phyloP scores from a whole-genome alignment of 2,888 invertebrate genomes.

The Lithophane semibrunnea region DNA sequence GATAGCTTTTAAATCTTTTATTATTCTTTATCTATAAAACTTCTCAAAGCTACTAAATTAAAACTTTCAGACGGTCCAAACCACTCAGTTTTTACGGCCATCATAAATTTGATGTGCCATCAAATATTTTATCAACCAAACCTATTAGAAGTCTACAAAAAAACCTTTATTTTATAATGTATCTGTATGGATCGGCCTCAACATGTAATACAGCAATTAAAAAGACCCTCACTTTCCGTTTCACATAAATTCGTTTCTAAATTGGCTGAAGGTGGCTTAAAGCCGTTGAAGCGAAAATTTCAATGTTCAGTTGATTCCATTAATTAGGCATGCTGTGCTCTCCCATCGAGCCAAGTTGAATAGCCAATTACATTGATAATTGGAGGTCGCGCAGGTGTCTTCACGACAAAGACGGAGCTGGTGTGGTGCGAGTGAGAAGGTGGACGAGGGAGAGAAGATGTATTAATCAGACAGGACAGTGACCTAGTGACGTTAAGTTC shows the following conservation, averaged over 20 bases:
- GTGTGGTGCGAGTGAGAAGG: constrained; percentile 58
- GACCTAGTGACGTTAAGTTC: neutral
- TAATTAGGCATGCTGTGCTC: constrained; percentile 86
- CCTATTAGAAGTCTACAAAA: constrained; percentile 32
- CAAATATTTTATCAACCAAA: constrained; percentile 46
- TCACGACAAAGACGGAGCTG: constrained; percentile 77
- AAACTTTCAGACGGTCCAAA: constrained; percentile 53
- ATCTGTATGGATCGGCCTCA: constrained; percentile 4
- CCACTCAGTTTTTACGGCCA: constrained; percentile 58
- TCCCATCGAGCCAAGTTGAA: constrained; percentile 87
- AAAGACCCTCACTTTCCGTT: constrained; percentile 66
- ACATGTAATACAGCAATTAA: constrained; percentile 52
- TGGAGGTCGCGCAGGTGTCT: constrained; percentile 88
- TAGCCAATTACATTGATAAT: constrained; percentile 90
- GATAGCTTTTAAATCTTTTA: constrained; percentile 13
- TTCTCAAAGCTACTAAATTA: constrained; percentile 41
- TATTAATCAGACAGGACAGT: neutral
- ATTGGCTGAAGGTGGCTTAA: constrained; percentile 74
- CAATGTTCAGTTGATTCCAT: constrained; percentile 88
- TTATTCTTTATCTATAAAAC: constrained; percentile 17
- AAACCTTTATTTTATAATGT: constrained; percentile 16
- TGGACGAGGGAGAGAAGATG: neutral
- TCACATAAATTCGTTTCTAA: constrained; percentile 76
- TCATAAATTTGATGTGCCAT: constrained; percentile 50
- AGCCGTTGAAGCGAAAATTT: constrained; percentile 85